Conservation (phyloP, 2,113 vertebrate genomes). For the Antigone vipio region DNA sequence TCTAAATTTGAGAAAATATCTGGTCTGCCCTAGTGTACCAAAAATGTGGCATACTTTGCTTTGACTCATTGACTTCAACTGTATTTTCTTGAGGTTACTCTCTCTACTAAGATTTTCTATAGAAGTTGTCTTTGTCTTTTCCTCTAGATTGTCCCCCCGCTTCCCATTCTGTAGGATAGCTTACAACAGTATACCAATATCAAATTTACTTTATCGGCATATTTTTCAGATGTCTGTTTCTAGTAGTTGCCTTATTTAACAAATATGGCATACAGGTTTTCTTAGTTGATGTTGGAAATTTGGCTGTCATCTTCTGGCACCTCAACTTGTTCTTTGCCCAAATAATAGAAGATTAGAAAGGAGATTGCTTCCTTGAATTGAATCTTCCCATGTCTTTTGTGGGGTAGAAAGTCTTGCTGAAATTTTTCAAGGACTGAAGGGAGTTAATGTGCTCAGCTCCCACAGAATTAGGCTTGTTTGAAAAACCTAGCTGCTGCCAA, state of each 20-base stretch:
- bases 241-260: background rate
- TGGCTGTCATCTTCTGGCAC: background rate
- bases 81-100: background rate
- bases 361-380: background rate
- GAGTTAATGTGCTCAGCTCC: background rate
- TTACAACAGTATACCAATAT: background rate
- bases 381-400: background rate
- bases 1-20: background rate
- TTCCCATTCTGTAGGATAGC: background rate
- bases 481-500: slow-evolving; percentile 1
- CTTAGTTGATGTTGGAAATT: background rate
- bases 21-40: background rate
- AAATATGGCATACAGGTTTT: background rate
- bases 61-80: background rate
- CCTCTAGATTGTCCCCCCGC: background rate
- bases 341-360: background rate
- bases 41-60: background rate
- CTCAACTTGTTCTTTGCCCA: background rate
- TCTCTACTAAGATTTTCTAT: background rate
- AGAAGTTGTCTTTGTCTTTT: background rate
- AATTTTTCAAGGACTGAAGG: background rate
- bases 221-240: background rate
- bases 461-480: background rate
- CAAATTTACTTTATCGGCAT: background rate
- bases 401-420: background rate